phyloP scores from a whole-genome alignment of 2,113 vertebrate genomes.

The Semnopithecus entellus region DNA sequence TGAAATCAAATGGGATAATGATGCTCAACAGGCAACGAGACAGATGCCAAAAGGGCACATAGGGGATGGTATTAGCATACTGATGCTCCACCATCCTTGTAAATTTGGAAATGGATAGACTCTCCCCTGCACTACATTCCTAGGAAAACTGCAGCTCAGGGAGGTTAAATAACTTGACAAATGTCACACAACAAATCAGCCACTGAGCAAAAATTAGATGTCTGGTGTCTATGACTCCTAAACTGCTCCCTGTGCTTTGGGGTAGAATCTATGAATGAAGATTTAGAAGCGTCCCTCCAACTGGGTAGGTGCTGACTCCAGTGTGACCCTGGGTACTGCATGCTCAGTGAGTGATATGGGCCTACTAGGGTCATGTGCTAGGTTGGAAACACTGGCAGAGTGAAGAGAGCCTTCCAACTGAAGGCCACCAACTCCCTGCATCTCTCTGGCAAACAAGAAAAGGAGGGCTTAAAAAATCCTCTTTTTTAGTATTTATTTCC shows the following conservation, averaged over 20 bases:
- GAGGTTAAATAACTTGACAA: background rate
- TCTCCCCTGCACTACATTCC: no score
- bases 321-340: background rate
- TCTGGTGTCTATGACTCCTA: background rate
- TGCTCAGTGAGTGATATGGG: background rate
- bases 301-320: background rate
- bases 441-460: background rate
- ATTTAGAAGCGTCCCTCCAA: background rate
- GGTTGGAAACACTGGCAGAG: background rate
- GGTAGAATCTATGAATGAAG: background rate
- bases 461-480: background rate
- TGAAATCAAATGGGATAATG: background rate
- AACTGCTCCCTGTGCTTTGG: background rate
- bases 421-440: background rate
- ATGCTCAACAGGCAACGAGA: background rate
- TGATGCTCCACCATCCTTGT: no score
- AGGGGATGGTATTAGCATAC: no score
- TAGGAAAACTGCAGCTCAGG: background rate
- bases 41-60: no score
- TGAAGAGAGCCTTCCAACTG: background rate
- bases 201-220: background rate
- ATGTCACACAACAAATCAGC: background rate
- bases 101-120: background rate
- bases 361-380: fast-evolving
- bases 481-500: background rate